Evolutionary conservation across 2,888 invertebrate species (phyloP), one percentile per base, ranked within the genome.

Genomic region (Synergus gifuensis): DNA sequence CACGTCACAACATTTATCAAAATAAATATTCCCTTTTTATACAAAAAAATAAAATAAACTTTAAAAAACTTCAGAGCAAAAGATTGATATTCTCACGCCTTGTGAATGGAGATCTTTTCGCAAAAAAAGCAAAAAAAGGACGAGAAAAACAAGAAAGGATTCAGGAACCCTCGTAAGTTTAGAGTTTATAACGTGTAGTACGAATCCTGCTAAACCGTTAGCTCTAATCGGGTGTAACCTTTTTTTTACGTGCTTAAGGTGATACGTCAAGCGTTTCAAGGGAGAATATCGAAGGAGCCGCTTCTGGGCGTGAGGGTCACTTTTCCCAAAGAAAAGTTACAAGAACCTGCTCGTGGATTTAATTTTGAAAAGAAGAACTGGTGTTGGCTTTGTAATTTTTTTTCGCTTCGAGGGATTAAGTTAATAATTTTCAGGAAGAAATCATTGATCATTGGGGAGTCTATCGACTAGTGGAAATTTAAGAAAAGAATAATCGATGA

Each of bases 191-290:
- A 42, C 66, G 66, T 66, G 66, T 40, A 18, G 73, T 40, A 12
- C 16, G 16, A 76, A 60, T 76, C 40, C 12, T 36, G 62, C 36
- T 54, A 80, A 36, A 83, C 82, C 82, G 81, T 79, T 78, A 16
- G 77, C 28, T 81, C 63, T 73, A 81, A 82, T 81, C 82, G 78
- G 67, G 67, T 83, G 79, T 81, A 77, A 79, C 64, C 67, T 79
- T 76, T 78, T 77, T 63, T 54, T 66, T 60, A 58, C 11, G 62
- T 54, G 42, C 46, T 28, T 44, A 46, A 36, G 42, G 78, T 60
- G 58, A 78, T 77, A 78, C 66, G 73, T 81, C 78, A 73, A 76
- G 77, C 28, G 40, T 36, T 44, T 40, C 63, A 14, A 44, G 16
- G 49, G 28, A 77, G 46, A 40, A 66, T n/a, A n/a, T 66, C 18